phyloP scores from a whole-genome alignment of 2,888 invertebrate species.

The Meghimatium bilineatum region DNA sequence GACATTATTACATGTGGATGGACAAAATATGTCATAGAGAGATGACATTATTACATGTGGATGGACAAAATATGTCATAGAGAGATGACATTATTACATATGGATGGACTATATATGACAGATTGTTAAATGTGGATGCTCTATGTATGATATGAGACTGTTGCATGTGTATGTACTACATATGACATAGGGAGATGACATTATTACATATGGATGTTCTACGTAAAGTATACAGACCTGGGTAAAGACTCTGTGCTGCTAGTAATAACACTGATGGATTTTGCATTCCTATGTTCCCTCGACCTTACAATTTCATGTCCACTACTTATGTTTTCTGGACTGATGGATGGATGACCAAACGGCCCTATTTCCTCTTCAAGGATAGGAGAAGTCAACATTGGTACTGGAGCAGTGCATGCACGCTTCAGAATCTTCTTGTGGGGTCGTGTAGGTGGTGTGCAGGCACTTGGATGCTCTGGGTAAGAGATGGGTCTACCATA shows the following conservation, averaged over 20 bases:
- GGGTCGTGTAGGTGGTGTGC: constrained; percentile 52
- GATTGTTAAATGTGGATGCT: too few relatives aligned
- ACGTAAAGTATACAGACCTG: constrained; percentile 58
- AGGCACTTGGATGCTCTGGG: not conserved
- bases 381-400: constrained; percentile 56
- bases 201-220: not conserved
- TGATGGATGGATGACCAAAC: constrained; percentile 23
- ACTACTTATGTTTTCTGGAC: constrained; percentile 32
- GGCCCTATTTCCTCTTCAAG: constrained; percentile 57
- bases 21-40: too few relatives aligned
- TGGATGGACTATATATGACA: too few relatives aligned
- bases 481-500: constrained; percentile 16
- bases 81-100: too few relatives aligned
- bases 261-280: constrained; percentile 70
- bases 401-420: constrained; percentile 61
- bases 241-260: constrained; percentile 75
- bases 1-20: too few relatives aligned
- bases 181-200: too few relatives aligned
- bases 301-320: constrained; percentile 41
- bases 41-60: too few relatives aligned
- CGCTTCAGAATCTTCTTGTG: constrained; percentile 65
- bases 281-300: constrained; percentile 49
- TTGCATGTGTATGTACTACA: too few relatives aligned
- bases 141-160: too few relatives aligned
- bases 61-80: too few relatives aligned